Base-by-base conservation (phyloP, 2,888 invertebrate species). In the Machimus rusticus region DNA sequence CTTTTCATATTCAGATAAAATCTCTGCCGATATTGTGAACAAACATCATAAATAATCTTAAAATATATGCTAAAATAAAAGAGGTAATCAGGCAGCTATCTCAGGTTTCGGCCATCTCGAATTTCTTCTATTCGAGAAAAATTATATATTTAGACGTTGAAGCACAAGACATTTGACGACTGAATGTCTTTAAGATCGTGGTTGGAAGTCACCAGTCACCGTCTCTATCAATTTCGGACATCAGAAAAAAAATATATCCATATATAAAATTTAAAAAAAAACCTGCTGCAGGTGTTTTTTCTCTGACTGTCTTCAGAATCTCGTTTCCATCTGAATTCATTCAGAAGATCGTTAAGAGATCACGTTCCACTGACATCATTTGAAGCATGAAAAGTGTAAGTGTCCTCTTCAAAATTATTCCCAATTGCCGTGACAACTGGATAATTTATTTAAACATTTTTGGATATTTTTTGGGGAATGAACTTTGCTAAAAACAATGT, bases 21-120 rank as follows among this genome's bases (percentile, higher is more conserved):
- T 78, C 39, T 78, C 78, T 16, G 78, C 1, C 23, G 37, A 66
- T 78, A 39, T 5, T 39, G 37, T 78, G 78, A 39, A 43, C 43
- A 78, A 78, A 78, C 78, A 78, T 78, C 78, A 78, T 78, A 39
- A 78, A 78, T 78, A 78, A 78, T 78, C 23, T 23, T 43, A 9
- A 66, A 66, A 66, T 66, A 66, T 66, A 66, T 66, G 66, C 66
- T 66, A 43, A 78, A 39, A 39, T 39, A 39, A 78, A 37, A 78
- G 43, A 78, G 23, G 78, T 19, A 37, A 78, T 78, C 8, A 39
- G 43, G 76, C 39, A 19, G 46, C 66, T 66, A 66, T 66, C 66
- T 66, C 28, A 66, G 28, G 66, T 66, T 66, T 66, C 28, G 12
- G 28, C 2, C 23, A 28, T 66, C 66, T 66, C 28, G 28, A 12